A percentile compares a stretch with the other conserved stretches of the same genome.
phyloP scores from a whole-genome alignment of 2,113 vertebrate genomes.

The Rhodinocichla rosea region DNA sequence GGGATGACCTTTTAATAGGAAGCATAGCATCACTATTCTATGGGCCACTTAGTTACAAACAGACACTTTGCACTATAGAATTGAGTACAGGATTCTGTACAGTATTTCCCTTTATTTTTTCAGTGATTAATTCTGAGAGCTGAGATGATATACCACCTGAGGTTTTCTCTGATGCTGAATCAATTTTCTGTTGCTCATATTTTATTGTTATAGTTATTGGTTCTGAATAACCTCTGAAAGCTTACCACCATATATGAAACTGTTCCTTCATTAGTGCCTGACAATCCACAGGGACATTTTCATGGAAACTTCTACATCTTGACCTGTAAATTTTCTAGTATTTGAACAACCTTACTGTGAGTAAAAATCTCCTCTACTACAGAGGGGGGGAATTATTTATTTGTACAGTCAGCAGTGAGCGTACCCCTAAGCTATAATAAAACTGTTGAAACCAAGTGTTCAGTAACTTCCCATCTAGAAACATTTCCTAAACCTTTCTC shows the following conservation, averaged over 20 bases:
- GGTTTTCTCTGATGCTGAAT: constrained; percentile 30
- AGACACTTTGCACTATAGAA: not conserved
- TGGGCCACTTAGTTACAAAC: not conserved
- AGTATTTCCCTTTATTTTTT: not conserved
- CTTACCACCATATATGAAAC: not conserved
- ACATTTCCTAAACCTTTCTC: not conserved
- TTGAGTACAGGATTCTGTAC: not conserved
- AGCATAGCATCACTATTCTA: not conserved
- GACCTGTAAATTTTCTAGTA: not conserved
- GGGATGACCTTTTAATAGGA: not conserved
- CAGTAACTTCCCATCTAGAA: not conserved
- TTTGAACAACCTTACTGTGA: not conserved
- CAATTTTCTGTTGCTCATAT: constrained; percentile 16
- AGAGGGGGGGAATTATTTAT: not conserved
- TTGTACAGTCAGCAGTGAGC: not conserved
- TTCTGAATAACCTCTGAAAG: constrained; percentile 2
- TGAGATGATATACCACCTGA: not conserved
- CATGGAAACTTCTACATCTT: not conserved
- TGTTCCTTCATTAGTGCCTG: not conserved
- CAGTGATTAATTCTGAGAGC: not conserved
- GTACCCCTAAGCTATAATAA: constrained; percentile 27
- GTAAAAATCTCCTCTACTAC: not conserved
- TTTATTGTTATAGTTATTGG: constrained; percentile 8
- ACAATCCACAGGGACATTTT: not conserved
- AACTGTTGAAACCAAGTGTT: constrained; percentile 3